Base-by-base conservation (phyloP, 2,888 invertebrate species). In the Phanerotoma sp. region DNA sequence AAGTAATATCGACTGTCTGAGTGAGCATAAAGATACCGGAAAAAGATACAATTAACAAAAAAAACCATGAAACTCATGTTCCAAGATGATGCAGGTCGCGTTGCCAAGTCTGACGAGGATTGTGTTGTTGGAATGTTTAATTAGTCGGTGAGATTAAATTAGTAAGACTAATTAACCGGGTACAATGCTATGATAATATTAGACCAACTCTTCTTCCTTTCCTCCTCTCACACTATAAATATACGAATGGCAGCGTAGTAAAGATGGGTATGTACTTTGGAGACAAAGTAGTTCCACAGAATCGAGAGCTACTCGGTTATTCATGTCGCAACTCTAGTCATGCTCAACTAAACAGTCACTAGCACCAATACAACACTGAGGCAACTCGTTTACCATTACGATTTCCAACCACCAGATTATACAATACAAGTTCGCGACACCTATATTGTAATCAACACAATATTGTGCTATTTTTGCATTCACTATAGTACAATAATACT, bases 151-250 rank as follows among this genome's bases (percentile, higher is more conserved):
- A 55, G 68, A 74, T 75, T 73, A 71, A 71, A 72, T 76, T 77
- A 75, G 72, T 69, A 68, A 69, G 68, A 70, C 72, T 75, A 75
- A 77, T 77, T 76, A 75, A 68, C 66, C 67, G 65, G 65, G 72
- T 63, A 75, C 76, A 76, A 76, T 77, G 73, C 75, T 68, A 70
- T 74, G 77, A 77, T 75, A 75, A 77, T 75, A 75, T 75, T 75
- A 75, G 69, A 68, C 69, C 63, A 58, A 45, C 55, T 53, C 38
- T 56, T 51, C 42, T 54, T 54, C 51, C 57, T 58, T 18, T 38
- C 38, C 11, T 18, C 20, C 15, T 18, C 4, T 38, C 38, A 10
- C 18, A 18, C 38, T 4, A 38, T 18, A 18, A 11, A 38, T 11
- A 6, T 11, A 38, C 38, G 13, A 35, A 11, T 7, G 35, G 13